Conservation (phyloP, 2,888 invertebrate genomes). For the Lochmaea crataegi region DNA sequence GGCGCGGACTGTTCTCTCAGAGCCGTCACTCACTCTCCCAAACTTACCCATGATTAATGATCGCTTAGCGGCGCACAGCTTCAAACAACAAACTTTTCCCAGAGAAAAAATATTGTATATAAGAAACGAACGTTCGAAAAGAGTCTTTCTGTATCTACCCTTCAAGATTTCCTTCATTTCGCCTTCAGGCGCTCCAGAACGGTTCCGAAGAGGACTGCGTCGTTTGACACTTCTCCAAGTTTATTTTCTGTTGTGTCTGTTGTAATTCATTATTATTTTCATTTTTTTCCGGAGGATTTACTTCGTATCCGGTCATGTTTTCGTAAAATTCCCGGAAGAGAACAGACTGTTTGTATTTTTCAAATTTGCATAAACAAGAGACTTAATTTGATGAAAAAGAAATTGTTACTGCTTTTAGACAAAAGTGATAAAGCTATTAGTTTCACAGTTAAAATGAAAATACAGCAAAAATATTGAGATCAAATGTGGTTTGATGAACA, state of each 20-base stretch:
- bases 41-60: constrained; percentile 71
- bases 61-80: constrained; percentile 69
- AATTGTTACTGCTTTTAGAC: not conserved
- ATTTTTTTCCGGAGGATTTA: constrained; percentile 34
- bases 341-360: not conserved
- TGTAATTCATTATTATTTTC: constrained; percentile 44
- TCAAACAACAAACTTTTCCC: constrained; percentile 75
- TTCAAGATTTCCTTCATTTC: constrained; percentile 64
- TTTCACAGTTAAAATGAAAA: too few species aligned
- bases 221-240: constrained; percentile 44
- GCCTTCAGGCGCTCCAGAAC: constrained; percentile 48
- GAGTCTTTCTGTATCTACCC: constrained; percentile 67
- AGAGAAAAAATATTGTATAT: constrained; percentile 68
- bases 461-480: too few species aligned
- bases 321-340: not conserved
- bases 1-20: constrained; percentile 58
- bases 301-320: constrained; percentile 9
- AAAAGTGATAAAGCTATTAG: not conserved
- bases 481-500: too few species aligned
- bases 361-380: not conserved
- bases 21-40: constrained; percentile 67
- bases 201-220: constrained; percentile 30
- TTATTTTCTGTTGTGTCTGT: constrained; percentile 44
- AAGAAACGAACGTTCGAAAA: constrained; percentile 66
- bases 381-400: not conserved